Evolutionary conservation across 2,113 vertebrate species (phyloP).

Genomic region (Lepisosteus oculatus): DNA sequence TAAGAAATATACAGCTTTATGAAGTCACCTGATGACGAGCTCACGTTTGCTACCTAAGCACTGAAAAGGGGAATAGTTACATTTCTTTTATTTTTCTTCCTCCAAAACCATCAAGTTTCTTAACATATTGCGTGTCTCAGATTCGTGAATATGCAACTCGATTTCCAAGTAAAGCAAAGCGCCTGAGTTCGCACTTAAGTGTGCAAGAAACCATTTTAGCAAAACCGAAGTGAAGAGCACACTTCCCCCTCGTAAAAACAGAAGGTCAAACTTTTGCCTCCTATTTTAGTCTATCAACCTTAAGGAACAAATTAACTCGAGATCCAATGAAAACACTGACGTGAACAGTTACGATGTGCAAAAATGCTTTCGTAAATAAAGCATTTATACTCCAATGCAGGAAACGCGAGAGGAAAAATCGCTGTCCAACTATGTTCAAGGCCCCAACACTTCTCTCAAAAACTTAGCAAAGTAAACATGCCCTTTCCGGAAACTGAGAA

Average conservation of each 20-base stretch:
- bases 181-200: neutral
- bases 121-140: too few species aligned
- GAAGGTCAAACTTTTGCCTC: slow-evolving; percentile 23
- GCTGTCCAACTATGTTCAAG: slow-evolving; percentile 31
- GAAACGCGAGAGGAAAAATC: slow-evolving; percentile 11
- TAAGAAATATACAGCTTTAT: neutral
- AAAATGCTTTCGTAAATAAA: neutral
- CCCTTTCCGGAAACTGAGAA: slow-evolving; percentile 26
- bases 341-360: slow-evolving; percentile 17
- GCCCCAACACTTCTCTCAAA: neutral
- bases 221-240: neutral
- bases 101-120: too few species aligned
- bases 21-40: too few species aligned
- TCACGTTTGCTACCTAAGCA: too few species aligned
- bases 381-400: neutral
- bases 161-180: neutral
- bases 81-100: too few species aligned
- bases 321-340: slow-evolving; percentile 41
- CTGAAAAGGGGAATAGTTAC: too few species aligned
- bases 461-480: slow-evolving; percentile 22
- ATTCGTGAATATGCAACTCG: neutral
- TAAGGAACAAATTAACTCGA: slow-evolving; percentile 49
- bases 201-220: too few species aligned
- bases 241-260: neutral
- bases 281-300: slow-evolving; percentile 38